Evolutionary conservation across 1,140 invertebrate genomes (phyloP).

Genomic region (Drosophila pseudoananassae): DNA sequence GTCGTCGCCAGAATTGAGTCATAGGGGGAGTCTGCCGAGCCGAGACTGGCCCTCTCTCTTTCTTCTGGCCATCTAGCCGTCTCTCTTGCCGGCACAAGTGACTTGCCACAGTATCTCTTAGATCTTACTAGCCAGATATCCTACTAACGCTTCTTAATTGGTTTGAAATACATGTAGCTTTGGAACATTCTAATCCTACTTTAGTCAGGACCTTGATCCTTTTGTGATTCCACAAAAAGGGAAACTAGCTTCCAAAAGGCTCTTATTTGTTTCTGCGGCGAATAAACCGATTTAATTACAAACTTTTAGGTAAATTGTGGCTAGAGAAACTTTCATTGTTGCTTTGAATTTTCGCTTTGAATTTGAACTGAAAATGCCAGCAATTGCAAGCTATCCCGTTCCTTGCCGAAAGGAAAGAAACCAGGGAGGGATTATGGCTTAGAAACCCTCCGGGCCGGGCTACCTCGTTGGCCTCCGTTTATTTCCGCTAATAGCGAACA

Average conservation of each 20-base stretch:
- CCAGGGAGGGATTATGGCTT: too few species aligned
- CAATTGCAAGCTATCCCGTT: background rate
- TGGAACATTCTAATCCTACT: too few species aligned
- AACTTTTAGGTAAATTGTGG: slow-evolving; percentile 5
- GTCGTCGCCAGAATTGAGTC: slow-evolving; percentile 50
- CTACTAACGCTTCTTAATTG: background rate
- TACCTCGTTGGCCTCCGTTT: slow-evolving; percentile 1
- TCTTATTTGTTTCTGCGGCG: background rate
- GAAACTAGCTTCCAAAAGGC: background rate
- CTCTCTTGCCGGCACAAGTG: too few species aligned
- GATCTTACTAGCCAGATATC: slow-evolving; percentile 3
- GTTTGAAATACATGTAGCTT: too few species aligned
- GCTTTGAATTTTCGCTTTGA: background rate
- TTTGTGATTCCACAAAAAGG: too few species aligned
- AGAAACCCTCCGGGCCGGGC: background rate
- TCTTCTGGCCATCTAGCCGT: background rate
- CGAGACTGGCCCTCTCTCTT: background rate
- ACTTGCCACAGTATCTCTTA: too few species aligned
- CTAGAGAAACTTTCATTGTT: background rate
- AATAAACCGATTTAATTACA: slow-evolving; percentile 2
- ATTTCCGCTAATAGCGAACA: slow-evolving; percentile 50
- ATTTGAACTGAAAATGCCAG: background rate
- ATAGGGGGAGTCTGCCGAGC: slow-evolving; percentile 33
- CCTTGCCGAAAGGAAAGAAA: too few species aligned
- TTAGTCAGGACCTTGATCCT: too few species aligned